Conservation (phyloP, 2,797 vertebrate species). For the Coregonus sp. region DNA sequence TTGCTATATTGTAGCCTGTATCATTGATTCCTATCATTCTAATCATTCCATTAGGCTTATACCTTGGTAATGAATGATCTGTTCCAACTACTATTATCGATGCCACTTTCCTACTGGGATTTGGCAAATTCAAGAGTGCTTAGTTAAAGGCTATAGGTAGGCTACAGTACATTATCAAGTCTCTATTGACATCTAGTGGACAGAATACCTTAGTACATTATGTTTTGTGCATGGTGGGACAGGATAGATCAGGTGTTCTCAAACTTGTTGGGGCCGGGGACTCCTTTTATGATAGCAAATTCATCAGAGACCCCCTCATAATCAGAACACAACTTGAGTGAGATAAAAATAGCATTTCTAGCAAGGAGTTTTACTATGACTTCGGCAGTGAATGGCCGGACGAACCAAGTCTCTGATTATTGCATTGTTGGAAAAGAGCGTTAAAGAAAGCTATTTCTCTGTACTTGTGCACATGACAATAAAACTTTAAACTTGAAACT, state of each 20-base stretch:
- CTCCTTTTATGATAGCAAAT: no score
- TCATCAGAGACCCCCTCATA: no score
- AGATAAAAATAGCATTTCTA: no score
- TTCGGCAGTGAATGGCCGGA: no score
- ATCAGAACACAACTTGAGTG: no score
- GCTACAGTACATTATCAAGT: neutral
- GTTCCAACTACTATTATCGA: neutral
- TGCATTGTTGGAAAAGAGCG: no score
- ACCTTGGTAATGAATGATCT: neutral
- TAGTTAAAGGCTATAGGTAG: neutral
- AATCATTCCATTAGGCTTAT: neutral
- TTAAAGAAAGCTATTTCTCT: no score
- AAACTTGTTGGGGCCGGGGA: no score
- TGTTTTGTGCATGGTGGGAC: neutral
- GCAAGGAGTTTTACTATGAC: no score
- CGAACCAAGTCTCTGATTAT: no score
- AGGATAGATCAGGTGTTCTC: neutral
- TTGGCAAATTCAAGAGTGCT: neutral
- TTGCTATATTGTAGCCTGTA: neutral
- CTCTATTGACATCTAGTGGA: slow-evolving; percentile 15
- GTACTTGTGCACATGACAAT: no score
- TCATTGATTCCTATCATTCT: neutral
- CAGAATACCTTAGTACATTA: neutral
- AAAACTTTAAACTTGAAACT: no score
- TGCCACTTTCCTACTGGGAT: neutral